Conservation (phyloP, 2,888 invertebrate genomes). For the Altica lythri region DNA sequence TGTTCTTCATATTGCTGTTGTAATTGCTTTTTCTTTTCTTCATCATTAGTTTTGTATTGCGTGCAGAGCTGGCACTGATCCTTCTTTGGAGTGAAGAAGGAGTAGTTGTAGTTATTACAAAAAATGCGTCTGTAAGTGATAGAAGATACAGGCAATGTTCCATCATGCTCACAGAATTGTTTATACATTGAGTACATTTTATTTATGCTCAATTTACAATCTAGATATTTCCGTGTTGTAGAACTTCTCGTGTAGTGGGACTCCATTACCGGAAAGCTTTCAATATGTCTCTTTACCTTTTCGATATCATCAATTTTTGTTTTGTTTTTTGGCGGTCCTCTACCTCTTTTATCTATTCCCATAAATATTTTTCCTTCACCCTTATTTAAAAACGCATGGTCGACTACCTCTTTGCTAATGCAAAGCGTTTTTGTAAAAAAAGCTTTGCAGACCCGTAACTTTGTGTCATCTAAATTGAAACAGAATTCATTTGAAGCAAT, state of each 20-base stretch:
- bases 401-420: background rate
- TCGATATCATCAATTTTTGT: background rate
- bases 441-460: background rate
- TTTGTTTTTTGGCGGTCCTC: background rate
- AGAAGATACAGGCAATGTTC: background rate
- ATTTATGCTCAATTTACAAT: background rate
- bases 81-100: conserved; percentile 9
- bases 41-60: background rate
- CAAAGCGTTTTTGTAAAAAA: background rate
- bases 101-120: conserved; percentile 11
- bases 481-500: background rate
- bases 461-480: background rate
- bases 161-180: too few relatives aligned
- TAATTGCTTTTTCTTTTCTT: background rate
- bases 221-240: too few relatives aligned
- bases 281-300: background rate
- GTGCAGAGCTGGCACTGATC: conserved; percentile 3
- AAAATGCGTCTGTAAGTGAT: conserved; percentile 4
- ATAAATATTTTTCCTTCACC: background rate
- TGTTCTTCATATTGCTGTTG: background rate
- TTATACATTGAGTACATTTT: background rate
- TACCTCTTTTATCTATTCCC: background rate
- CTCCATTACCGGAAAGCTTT: too few relatives aligned
- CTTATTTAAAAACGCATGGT: background rate
- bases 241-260: too few relatives aligned